Percentiles rank a stretch among this genome's conserved stretches.
These are phyloP conservation scores for Alloscopus bannaensis DNA, from an alignment of 2,888 invertebrate species.

Conservation along the genomic window DNA sequence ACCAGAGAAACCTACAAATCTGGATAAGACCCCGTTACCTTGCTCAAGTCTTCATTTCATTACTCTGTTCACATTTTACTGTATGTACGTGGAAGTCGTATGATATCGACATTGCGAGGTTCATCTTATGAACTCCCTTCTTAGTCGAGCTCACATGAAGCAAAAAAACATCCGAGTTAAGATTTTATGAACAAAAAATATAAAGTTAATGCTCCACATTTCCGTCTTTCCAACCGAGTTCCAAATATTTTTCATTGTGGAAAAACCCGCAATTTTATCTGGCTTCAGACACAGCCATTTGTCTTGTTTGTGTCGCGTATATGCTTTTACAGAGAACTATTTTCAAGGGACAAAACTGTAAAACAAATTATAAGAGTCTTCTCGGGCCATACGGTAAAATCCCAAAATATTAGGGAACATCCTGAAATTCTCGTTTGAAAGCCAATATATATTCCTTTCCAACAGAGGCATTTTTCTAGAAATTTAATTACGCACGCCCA, in stretches of 20 bases:
- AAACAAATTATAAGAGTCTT: conserved; percentile 16
- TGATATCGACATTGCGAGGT: too few relatives aligned
- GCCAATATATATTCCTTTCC: too few relatives aligned
- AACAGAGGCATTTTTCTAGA: too few relatives aligned
- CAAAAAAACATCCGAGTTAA: conserved; percentile 43
- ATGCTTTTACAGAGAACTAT: too few relatives aligned
- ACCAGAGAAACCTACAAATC: conserved; percentile 47
- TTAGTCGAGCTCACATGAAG: conserved; percentile 9
- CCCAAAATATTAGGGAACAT: too few relatives aligned
- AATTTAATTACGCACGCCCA: too few relatives aligned
- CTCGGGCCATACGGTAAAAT: not conserved
- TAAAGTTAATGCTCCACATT: conserved; percentile 52
- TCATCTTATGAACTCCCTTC: not conserved
- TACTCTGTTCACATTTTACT: not conserved
- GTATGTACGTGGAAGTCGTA: not conserved
- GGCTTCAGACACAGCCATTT: conserved; percentile 35
- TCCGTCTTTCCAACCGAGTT: conserved; percentile 35
- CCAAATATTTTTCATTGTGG: conserved; percentile 47
- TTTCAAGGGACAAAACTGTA: too few relatives aligned
- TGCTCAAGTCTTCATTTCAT: not conserved
- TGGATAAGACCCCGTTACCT: conserved; percentile 9
- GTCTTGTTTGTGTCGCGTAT: conserved; percentile 28
- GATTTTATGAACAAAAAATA: conserved; percentile 50
- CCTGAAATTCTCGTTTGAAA: too few relatives aligned
- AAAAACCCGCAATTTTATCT: conserved; percentile 54